Base-by-base conservation (phyloP, 2,797 vertebrate genomes). In the Cirrhinus mrigala region DNA sequence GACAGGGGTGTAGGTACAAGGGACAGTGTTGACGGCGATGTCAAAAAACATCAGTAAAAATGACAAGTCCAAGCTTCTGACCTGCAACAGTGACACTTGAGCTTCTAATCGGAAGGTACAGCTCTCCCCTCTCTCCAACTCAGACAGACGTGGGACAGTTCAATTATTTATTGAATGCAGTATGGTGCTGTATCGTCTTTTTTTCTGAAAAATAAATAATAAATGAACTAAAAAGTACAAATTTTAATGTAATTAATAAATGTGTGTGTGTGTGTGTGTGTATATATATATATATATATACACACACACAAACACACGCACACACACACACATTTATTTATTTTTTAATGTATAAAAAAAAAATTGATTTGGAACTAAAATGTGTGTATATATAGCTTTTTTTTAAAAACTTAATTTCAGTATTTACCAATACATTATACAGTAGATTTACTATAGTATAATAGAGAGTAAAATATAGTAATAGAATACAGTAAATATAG, bases 61-160 rank as follows among this genome's bases (percentile, higher is more conserved):
- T 93, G 94, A 93, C 92, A 93, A 88, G 88, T 89, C 89, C 88
- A 89, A 90, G 91, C 91, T 90, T 94, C 92, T 89, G 88, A 93
- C 93, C 94, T 92, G 92, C 91, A 92, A 82, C 89, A 78, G 83
- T 82, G 79, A 92, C 95, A 94, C 94, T 94, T 91, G 92, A 92
- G 91, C 94, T 92, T 95, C 94, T 97, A 96, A 97, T 97, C 93
- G 93, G 93, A 96, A 95, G 90, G 91, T 97, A 95, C 95, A 97
- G 94, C 91, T 95, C 94, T 95, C 92, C 91, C 93, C 90, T 71
- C 91, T 92, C 95, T 94, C 90, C 90, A 91, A 90, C 93, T 93
- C 93, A 93, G 89, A 92, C 91, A 94, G 94, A 94, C 93, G 92
- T 92, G 93, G 50, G 90, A 87, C 92, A 90, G 91, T 92, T 97